Conservation (phyloP, 2,888 invertebrate genomes). For the Rhogogaster chlorosoma region DNA sequence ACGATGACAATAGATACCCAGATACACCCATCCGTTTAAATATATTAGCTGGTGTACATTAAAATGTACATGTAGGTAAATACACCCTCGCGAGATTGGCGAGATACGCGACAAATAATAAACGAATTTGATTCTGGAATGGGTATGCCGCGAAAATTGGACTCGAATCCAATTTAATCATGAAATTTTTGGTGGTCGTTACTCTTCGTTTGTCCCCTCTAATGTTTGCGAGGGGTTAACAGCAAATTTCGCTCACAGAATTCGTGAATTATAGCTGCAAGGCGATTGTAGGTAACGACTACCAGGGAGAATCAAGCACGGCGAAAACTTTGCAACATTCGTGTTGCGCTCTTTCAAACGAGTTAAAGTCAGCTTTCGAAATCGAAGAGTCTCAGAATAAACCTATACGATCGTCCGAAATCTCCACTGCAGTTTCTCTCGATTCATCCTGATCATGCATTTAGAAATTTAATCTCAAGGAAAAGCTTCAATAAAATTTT, state of each 20-base stretch:
- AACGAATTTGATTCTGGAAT: background rate
- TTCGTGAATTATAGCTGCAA: background rate
- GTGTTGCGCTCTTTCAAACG: background rate
- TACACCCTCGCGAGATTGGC: background rate
- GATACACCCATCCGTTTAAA: background rate
- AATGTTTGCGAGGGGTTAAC: background rate
- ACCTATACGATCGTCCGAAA: background rate
- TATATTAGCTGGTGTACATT: background rate
- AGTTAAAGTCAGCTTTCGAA: background rate
- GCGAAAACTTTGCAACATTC: background rate
- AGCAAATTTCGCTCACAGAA: conserved; percentile 4
- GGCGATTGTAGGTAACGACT: background rate
- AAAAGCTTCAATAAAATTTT: background rate
- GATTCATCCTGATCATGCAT: background rate
- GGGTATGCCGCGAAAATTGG: background rate
- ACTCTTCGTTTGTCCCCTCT: background rate
- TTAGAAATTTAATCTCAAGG: background rate
- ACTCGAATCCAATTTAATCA: conserved; percentile 10
- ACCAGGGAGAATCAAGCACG: background rate
- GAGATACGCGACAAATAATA: background rate
- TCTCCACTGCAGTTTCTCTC: background rate
- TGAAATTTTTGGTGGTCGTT: background rate
- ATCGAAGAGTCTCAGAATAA: background rate
- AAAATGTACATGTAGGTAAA: background rate
- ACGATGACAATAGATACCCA: background rate